Conservation (phyloP, 2,888 invertebrate species). For the Blastobasis lacticolella region DNA sequence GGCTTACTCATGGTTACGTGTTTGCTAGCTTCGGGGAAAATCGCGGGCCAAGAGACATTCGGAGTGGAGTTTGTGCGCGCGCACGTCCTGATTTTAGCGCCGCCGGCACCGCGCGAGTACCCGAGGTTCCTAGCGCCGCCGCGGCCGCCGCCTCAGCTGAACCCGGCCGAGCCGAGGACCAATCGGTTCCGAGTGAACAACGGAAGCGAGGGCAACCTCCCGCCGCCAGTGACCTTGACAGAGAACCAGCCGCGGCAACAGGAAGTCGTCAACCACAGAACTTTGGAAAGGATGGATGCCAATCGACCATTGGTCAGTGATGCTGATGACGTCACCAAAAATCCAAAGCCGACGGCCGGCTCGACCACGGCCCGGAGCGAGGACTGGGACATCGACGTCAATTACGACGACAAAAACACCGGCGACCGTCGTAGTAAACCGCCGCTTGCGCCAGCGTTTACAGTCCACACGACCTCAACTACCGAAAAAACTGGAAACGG, state of each 20-base stretch:
- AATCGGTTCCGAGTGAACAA: conserved; percentile 8
- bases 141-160: conserved; percentile 15
- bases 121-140: conserved; percentile 5
- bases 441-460: no score
- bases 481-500: neutral
- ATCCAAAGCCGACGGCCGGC: conserved; percentile 4
- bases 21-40: conserved; percentile 30
- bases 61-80: conserved; percentile 20
- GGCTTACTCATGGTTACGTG: conserved; percentile 31
- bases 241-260: conserved; percentile 18
- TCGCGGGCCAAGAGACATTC: conserved; percentile 25
- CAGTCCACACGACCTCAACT: no score
- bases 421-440: no score
- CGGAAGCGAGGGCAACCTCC: conserved; percentile 14
- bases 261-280: conserved; percentile 19
- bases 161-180: conserved; percentile 9
- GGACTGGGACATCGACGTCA: neutral
- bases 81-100: conserved; percentile 9
- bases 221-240: conserved; percentile 14
- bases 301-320: neutral
- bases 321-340: conserved; percentile 1
- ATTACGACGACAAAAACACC: neutral
- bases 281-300: conserved; percentile 12
- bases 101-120: conserved; percentile 13
- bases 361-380: neutral